Evolutionary conservation across 1,140 invertebrate species (phyloP).

Genomic region (Epicauta chinensis): DNA sequence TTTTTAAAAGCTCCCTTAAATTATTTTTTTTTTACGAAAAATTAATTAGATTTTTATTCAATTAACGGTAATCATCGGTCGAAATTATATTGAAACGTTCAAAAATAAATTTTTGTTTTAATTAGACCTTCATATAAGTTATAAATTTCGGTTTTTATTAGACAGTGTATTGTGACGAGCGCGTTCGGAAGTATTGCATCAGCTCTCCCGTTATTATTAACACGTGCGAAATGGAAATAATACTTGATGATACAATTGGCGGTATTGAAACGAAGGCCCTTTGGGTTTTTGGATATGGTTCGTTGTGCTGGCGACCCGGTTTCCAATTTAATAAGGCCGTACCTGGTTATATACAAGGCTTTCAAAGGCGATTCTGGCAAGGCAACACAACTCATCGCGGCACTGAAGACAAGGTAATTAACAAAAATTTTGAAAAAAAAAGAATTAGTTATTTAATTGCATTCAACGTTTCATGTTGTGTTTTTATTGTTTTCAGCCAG

Average conservation of each 20-base stretch:
- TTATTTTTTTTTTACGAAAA: no score
- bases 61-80: no score
- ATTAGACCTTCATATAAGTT: no score
- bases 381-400: constrained; percentile 78
- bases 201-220: constrained; percentile 2
- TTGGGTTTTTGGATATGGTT: constrained; percentile 85
- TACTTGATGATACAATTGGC: constrained; percentile 23
- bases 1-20: no score
- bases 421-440: not conserved
- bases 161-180: no score
- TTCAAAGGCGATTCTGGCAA: constrained; percentile 77
- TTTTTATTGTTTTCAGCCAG: constrained; percentile 57
- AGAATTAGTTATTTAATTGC: not conserved
- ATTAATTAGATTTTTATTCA: no score
- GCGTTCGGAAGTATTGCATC: constrained; percentile 14
- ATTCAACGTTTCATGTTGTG: not conserved
- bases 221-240: constrained; percentile 2
- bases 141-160: no score
- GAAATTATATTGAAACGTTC: no score
- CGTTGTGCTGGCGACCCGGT: constrained; percentile 80
- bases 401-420: constrained; percentile 62
- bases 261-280: constrained; percentile 38
- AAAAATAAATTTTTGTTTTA: no score
- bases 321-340: constrained; percentile 67
- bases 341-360: constrained; percentile 69